Evolutionary conservation across 2,797 vertebrate species (phyloP), one percentile per base, ranked within the genome.

Genomic region (Etheostoma nigrum): DNA sequence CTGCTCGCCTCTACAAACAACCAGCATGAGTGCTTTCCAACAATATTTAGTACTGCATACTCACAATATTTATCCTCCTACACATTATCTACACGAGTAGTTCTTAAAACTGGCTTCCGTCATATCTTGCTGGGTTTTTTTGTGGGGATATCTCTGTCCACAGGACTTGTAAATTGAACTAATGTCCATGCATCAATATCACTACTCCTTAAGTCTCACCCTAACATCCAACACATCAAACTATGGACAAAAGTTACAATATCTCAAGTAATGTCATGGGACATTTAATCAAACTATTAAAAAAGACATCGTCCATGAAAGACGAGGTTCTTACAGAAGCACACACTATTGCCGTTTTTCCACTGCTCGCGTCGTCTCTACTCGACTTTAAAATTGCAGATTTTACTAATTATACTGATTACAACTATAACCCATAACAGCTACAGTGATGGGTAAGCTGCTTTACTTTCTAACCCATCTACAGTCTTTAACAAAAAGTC

Each of bases 21-120:
- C 40, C 66, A 47, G 27, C 33, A 61, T 19, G 27, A 79, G 78
- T 67, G 79, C 62, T 85, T 81, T 79, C 67, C 52, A 67, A 47
- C 72, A 21, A 44, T 42, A 52, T 78, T 83, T 59, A 69, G 63
- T 51, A 2, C 71, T 15, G 45, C 40, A 23, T 25, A 33, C 63
- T 36, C 69, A 49, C 44, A 74, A 8, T 77, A 65, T 86, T 83
- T 71, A 77, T 68, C 33, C 67, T 44, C 51, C 72, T 51, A 67
- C 49, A 54, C 69, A 63, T 64, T 58, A 52, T 66, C 68, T 64
- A 72, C 63, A 62, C 45, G 18, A 78, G 63, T 16, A 45, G 44
- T 47, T 81, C 57, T 69, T 64, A 59, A 75, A 64, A 71, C 68
- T 51, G 6, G 12, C 30, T 54, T 44, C 1, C 9, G 40, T 7